These are phyloP conservation scores for Euspilapteryx auroguttella DNA, from an alignment of 2,888 invertebrate genomes.

Conservation along the genomic window DNA sequence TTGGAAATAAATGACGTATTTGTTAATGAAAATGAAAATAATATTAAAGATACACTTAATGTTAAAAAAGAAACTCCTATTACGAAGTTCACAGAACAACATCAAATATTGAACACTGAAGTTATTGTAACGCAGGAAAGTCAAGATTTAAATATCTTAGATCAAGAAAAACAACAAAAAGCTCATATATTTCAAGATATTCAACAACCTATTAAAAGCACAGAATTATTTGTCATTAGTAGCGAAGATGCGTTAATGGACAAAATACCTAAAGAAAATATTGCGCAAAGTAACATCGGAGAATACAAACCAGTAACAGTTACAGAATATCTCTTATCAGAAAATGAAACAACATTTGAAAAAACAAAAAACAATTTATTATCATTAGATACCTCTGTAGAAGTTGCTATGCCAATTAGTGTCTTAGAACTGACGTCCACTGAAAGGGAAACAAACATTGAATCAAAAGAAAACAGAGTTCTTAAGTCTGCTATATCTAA, in stretches of 20 bases:
- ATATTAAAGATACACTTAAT: conserved; percentile 13
- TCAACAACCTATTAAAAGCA: conserved; percentile 23
- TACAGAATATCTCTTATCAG: conserved; percentile 24
- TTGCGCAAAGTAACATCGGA: conserved; percentile 15
- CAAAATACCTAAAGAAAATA: conserved; percentile 11
- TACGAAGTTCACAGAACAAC: conserved; percentile 26
- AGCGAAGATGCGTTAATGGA: conserved; percentile 17
- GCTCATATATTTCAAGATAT: conserved; percentile 19
- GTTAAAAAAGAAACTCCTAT: conserved; percentile 18
- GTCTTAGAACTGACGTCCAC: conserved; percentile 37
- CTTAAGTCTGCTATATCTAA: conserved; percentile 15
- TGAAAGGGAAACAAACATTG: conserved; percentile 44
- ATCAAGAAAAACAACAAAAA: conserved; percentile 14
- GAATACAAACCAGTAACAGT: conserved; percentile 25
- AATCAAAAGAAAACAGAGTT: conserved; percentile 34
- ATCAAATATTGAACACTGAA: conserved; percentile 36
- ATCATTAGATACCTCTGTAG: no score
- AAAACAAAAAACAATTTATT: conserved; percentile 8
- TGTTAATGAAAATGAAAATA: conserved; percentile 34
- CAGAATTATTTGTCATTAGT: conserved; percentile 27
- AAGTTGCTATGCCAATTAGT: no score
- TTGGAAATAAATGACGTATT: conserved; percentile 36
- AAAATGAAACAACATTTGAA: conserved; percentile 18
- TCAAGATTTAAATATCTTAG: conserved; percentile 23
- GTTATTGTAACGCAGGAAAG: conserved; percentile 34